phyloP scores from a whole-genome alignment of 2,113 vertebrate species.

The Panthera leo region DNA sequence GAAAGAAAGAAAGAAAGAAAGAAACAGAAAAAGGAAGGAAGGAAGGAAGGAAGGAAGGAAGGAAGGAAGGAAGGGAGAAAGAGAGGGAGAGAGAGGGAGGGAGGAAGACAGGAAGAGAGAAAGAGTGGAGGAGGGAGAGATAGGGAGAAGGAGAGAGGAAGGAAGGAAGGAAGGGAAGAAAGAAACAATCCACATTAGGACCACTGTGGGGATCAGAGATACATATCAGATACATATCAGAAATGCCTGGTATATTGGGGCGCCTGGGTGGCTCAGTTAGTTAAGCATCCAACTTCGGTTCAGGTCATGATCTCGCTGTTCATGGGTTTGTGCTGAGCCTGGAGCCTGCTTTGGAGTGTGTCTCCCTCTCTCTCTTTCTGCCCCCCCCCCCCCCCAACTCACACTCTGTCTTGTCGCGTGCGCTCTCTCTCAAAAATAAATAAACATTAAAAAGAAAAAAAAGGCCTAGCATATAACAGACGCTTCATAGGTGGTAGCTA shows the following conservation, averaged over 20 bases:
- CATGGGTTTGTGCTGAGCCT: too few relatives aligned
- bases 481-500: background rate
- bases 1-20: background rate
- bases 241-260: background rate
- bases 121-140: background rate
- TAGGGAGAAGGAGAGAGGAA: rapidly evolving
- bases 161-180: background rate
- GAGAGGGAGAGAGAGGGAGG: too few relatives aligned
- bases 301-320: too few relatives aligned
- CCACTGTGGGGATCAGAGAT: background rate
- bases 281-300: too few relatives aligned
- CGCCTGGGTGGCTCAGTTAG: too few relatives aligned
- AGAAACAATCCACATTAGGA: background rate
- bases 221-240: background rate
- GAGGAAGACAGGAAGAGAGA: too few relatives aligned
- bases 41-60: background rate
- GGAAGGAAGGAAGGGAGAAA: rapidly evolving
- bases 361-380: too few relatives aligned
- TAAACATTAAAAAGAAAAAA: too few relatives aligned
- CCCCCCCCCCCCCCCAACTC: too few relatives aligned
- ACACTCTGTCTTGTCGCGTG: too few relatives aligned
- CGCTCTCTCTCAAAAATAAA: too few relatives aligned
- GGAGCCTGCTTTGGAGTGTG: too few relatives aligned
- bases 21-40: background rate
- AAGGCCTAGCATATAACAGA: background rate